These are phyloP conservation scores for Xanthorhoe spadicearia DNA, from an alignment of 2,888 invertebrate species.

Conservation along the genomic window DNA sequence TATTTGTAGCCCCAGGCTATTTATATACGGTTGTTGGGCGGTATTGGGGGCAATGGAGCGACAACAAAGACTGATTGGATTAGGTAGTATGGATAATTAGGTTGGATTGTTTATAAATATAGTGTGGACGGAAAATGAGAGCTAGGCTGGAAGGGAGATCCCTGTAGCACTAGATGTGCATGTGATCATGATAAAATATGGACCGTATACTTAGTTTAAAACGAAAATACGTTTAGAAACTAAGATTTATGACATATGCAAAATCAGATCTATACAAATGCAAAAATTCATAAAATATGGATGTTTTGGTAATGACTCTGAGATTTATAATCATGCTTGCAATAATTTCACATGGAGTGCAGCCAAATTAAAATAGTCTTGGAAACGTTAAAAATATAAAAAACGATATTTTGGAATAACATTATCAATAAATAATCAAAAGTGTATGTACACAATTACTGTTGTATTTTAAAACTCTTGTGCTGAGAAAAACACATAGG, in stretches of 20 bases:
- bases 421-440: background rate
- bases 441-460: no score
- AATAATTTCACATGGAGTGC: constrained; percentile 52
- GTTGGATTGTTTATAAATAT: background rate
- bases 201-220: no score
- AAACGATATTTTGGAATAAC: constrained; percentile 5
- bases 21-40: constrained; percentile 51
- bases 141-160: background rate
- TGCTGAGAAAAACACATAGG: background rate
- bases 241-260: no score
- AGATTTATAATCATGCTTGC: background rate
- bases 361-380: constrained; percentile 55
- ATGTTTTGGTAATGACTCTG: constrained; percentile 14
- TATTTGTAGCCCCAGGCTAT: constrained; percentile 56
- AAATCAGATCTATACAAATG: no score
- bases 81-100: background rate
- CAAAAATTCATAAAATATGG: constrained; percentile 23
- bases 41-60: constrained; percentile 38
- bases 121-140: background rate
- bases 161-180: background rate
- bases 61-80: background rate
- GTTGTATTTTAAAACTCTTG: background rate
- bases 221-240: no score
- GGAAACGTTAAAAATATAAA: constrained; percentile 45
- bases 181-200: no score